These are phyloP conservation scores for Sula dactylatra DNA, from an alignment of 2,113 vertebrate genomes.

Conservation along the genomic window DNA sequence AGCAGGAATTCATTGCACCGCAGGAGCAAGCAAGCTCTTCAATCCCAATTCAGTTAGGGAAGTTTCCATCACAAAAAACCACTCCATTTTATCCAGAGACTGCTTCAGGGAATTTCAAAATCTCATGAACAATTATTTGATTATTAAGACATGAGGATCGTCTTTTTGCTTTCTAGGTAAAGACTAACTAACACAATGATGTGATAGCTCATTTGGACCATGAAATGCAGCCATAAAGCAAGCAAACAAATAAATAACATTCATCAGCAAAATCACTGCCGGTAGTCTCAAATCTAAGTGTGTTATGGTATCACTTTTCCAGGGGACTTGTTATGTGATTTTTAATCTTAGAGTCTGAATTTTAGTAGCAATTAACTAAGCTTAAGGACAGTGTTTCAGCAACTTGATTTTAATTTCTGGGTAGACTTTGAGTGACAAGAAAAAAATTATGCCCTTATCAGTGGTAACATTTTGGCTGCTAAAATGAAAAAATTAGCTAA, in stretches of 20 bases:
- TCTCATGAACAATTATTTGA: constrained; percentile 1
- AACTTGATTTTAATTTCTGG: neutral
- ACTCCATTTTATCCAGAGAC: neutral
- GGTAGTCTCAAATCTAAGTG: neutral
- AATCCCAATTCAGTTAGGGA: neutral
- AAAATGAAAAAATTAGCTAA: neutral
- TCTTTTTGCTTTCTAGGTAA: neutral
- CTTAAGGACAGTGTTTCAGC: neutral
- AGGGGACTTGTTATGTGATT: neutral
- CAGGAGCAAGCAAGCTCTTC: neutral
- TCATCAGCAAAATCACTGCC: neutral
- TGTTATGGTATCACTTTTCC: neutral
- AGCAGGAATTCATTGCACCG: neutral
- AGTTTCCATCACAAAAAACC: neutral
- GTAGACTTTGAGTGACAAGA: neutral
- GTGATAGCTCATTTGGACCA: neutral
- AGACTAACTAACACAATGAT: neutral
- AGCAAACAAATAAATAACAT: neutral
- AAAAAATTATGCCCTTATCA: neutral
- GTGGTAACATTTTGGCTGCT: neutral
- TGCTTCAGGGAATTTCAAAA: constrained; percentile 32
- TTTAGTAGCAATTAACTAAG: neutral
- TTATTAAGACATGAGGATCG: neutral
- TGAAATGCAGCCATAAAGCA: neutral
- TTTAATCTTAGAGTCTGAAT: neutral